These are phyloP conservation scores for Homarus gammarus DNA, from an alignment of 2,888 invertebrate genomes.

Conservation along the genomic window DNA sequence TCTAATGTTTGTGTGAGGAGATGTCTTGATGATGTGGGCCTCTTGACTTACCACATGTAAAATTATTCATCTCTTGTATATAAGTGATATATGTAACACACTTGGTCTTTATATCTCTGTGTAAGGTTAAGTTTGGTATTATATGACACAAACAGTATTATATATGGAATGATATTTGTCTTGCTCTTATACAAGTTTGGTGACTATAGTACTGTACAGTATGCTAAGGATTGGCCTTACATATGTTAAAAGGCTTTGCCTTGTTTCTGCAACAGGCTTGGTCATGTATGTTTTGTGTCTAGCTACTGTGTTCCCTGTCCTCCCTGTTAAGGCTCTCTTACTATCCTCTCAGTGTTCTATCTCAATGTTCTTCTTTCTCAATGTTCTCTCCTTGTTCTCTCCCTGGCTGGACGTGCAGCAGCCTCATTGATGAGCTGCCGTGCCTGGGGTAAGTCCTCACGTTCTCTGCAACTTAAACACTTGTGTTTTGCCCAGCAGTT, in stretches of 20 bases:
- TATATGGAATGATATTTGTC: neutral
- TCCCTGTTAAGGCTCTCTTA: slow-evolving; percentile 40
- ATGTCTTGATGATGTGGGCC: no score
- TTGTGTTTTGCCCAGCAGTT: slow-evolving; percentile 26
- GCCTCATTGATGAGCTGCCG: slow-evolving; percentile 91
- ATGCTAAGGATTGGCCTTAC: slow-evolving; percentile 43
- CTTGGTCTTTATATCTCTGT: neutral
- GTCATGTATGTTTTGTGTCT: slow-evolving; percentile 54
- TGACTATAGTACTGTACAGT: slow-evolving; percentile 17
- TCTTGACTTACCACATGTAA: no score
- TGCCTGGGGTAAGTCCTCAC: slow-evolving; percentile 86
- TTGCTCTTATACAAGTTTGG: neutral
- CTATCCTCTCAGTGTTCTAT: slow-evolving; percentile 47
- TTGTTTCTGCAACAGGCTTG: slow-evolving; percentile 54
- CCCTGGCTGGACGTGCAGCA: slow-evolving; percentile 83
- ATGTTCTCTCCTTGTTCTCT: slow-evolving; percentile 78
- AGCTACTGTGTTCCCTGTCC: slow-evolving; percentile 47
- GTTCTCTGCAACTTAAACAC: slow-evolving; percentile 33
- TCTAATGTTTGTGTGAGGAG: no score
- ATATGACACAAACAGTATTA: neutral
- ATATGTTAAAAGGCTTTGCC: slow-evolving; percentile 59
- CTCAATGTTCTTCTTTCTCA: slow-evolving; percentile 48
- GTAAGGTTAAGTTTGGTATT: neutral
- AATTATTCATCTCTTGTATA: no score
- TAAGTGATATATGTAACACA: no score